These are phyloP conservation scores for Paramisgurnus dabryanus DNA, from an alignment of 2,113 vertebrate genomes.

Conservation along the genomic window DNA sequence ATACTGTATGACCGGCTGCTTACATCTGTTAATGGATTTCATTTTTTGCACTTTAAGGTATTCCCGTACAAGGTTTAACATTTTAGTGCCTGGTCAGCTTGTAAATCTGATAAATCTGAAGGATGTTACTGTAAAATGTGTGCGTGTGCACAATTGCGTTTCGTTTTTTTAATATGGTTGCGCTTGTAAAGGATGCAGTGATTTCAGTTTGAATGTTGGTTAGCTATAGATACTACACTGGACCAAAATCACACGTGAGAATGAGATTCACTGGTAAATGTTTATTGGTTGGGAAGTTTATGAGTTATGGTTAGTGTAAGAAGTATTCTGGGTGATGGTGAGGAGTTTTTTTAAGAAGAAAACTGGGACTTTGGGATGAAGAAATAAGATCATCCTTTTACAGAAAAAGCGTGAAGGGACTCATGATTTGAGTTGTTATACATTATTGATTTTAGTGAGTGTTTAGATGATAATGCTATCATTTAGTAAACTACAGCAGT, in stretches of 20 bases:
- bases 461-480: constrained; percentile 6
- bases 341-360: background rate
- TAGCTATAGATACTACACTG: background rate
- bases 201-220: background rate
- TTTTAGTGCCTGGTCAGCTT: constrained; percentile 26
- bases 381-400: background rate
- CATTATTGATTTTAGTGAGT: background rate
- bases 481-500: constrained; percentile 42
- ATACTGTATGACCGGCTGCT: too few relatives aligned
- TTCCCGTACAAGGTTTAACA: background rate
- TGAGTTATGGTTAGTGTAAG: background rate
- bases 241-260: constrained; percentile 1
- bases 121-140: background rate
- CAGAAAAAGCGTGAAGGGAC: background rate
- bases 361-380: background rate
- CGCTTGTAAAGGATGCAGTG: background rate
- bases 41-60: background rate
- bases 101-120: background rate
- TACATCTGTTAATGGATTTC: background rate
- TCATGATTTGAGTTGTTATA: background rate
- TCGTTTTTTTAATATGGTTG: background rate
- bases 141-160: background rate
- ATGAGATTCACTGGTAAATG: background rate
- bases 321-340: background rate
- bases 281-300: background rate